A percentile compares a stretch with the other conserved stretches of the same genome.
phyloP scores from a whole-genome alignment of 2,797 vertebrate genomes.

The Setipinna tenuifilis region DNA sequence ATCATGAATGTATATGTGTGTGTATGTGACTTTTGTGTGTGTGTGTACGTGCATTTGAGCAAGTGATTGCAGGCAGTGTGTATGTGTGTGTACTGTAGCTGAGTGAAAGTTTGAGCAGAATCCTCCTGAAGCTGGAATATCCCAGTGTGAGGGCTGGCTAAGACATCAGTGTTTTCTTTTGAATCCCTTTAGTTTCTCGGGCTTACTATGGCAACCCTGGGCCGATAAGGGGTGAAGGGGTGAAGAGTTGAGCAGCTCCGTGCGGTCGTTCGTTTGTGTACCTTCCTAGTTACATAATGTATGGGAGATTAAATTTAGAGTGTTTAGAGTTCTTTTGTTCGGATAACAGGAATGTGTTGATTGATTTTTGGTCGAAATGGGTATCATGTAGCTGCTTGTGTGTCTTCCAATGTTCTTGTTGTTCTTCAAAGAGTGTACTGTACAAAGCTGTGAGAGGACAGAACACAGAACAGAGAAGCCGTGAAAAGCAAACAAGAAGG shows the following conservation, averaged over 20 bases:
- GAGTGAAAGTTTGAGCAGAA: neutral
- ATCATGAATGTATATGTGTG: slow-evolving; percentile 35
- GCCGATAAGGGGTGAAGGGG: neutral
- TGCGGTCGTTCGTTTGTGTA: neutral
- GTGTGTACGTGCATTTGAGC: slow-evolving; percentile 10
- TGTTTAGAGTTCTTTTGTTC: neutral
- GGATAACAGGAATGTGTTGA: neutral
- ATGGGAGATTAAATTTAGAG: neutral
- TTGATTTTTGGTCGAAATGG: neutral
- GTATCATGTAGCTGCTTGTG: neutral
- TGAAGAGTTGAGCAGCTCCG: neutral
- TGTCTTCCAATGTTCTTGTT: neutral
- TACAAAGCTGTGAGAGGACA: neutral
- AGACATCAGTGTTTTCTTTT: neutral
- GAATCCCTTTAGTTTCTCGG: neutral
- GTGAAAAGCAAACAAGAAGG: neutral
- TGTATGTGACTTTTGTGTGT: slow-evolving; percentile 36
- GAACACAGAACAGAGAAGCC: neutral
- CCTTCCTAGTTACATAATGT: neutral
- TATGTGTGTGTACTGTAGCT: neutral
- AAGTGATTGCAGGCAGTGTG: neutral
- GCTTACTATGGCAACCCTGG: neutral
- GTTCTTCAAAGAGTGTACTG: neutral
- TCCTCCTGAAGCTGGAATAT: neutral
- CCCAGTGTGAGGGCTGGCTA: neutral